phyloP scores from a whole-genome alignment of 2,888 invertebrate species.

The Dorcus parallelipipedus region DNA sequence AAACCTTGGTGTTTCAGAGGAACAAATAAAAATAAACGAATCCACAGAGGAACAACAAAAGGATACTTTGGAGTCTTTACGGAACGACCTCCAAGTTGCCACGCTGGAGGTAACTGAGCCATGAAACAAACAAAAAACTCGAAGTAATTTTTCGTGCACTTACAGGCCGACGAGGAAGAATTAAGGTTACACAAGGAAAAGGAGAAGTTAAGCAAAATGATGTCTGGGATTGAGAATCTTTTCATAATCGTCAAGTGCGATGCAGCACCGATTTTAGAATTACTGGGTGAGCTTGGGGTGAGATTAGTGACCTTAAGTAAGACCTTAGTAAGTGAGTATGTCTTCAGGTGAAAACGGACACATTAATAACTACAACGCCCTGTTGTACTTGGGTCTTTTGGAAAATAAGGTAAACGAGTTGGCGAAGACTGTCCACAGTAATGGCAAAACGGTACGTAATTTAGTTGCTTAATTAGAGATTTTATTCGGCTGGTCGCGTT shows the following conservation, averaged over 20 bases:
- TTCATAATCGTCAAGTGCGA: constrained; percentile 66
- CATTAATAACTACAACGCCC: constrained; percentile 72
- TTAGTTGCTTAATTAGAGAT: neutral
- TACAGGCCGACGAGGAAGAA: constrained; percentile 8
- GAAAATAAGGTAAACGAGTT: constrained; percentile 71
- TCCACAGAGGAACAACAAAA: constrained; percentile 58
- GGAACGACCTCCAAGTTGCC: constrained; percentile 52
- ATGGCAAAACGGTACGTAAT: constrained; percentile 28
- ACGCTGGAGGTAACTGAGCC: constrained; percentile 38
- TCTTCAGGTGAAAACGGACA: constrained; percentile 45
- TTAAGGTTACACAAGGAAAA: constrained; percentile 31
- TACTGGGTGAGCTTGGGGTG: constrained; percentile 60
- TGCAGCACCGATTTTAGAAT: constrained; percentile 66
- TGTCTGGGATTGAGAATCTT: constrained; percentile 53
- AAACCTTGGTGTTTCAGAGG: constrained; percentile 46
- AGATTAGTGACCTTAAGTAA: neutral
- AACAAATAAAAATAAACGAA: constrained; percentile 58
- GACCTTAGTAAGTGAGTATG: neutral
- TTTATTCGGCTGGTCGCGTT: no score
- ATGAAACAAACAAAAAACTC: no score
- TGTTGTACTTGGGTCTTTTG: constrained; percentile 77
- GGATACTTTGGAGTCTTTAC: constrained; percentile 57
- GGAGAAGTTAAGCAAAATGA: constrained; percentile 39
- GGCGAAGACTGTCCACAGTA: constrained; percentile 53
- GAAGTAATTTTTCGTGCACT: neutral